Evolutionary conservation across 1,140 invertebrate genomes (phyloP), one percentile per base, ranked within the genome.

Genomic region (Odontomachus brunneus): DNA sequence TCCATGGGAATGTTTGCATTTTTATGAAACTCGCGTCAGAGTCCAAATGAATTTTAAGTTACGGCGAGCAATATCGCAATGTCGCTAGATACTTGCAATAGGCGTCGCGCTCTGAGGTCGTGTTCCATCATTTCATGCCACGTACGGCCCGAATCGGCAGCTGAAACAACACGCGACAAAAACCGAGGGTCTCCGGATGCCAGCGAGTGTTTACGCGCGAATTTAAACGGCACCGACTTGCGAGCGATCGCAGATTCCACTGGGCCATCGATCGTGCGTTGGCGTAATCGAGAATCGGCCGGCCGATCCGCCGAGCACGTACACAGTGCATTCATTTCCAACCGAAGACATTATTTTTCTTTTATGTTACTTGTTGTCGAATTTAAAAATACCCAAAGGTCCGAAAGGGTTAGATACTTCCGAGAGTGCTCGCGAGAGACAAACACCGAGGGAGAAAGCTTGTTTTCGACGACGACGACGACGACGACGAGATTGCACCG

Each of bases 61-160:
- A 22, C 53, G 62, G 38, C 19, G n/a, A 44, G 9, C 62, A 17
- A 55, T 53, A 38, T 51, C 49, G 60, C 44, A 38, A 11, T 14
- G 26, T 49, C 62, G 53, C 22, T 69, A 69, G 51, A 24, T 57
- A 78, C 51, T 19, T 76, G 17, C 29, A 69, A 55, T 33, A 9
- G 29, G 49, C 38, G 29, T 15, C 29, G 74, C 74, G 14, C 29
- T 66, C 26, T 14, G 55, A 55, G 74, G 69, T 72, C 65, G 73
- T 29, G 49, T 53, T 75, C 26, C 65, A 86, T 87, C 83, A 86
- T 74, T 73, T 83, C 82, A 63, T 71, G 72, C 65, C 53, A 71
- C 11, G 26, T 63, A 33, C 24, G 29, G 44, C 65, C 3, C 29
- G 48, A 67, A 55, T n/a, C 48, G 73, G 11, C 73, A 48, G 57